Conservation (phyloP, 2,113 vertebrate species). For the Corynorhinus townsendii region DNA sequence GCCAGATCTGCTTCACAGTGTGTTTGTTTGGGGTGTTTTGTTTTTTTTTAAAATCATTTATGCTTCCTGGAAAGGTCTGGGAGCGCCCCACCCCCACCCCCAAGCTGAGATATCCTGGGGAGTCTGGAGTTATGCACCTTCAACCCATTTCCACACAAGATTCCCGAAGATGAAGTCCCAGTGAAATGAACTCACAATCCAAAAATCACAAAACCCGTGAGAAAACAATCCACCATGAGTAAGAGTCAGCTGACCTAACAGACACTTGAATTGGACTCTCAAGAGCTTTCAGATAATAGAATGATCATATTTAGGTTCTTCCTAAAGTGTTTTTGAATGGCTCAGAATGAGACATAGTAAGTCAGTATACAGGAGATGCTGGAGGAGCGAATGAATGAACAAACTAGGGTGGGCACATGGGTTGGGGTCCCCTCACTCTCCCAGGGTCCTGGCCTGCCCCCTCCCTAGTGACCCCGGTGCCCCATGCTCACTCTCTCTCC, state of each 20-base stretch:
- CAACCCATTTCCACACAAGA: background rate
- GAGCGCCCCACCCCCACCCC: background rate
- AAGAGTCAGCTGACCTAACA: background rate
- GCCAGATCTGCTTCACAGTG: background rate
- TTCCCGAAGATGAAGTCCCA: background rate
- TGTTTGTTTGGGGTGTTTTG: background rate
- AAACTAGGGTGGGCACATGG: accelerated
- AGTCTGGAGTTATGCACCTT: accelerated
- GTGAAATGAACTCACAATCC: background rate
- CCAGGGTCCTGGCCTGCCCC: background rate
- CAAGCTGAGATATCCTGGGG: background rate
- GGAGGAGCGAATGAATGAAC: background rate
- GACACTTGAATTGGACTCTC: background rate
- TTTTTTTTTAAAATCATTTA: background rate
- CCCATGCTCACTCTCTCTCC: background rate
- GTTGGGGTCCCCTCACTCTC: background rate
- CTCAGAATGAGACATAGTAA: background rate
- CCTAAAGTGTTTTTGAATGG: background rate
- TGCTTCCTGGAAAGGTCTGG: background rate
- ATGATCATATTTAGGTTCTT: accelerated
- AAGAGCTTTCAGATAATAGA: background rate
- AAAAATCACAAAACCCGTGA: background rate
- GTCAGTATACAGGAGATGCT: too few relatives aligned
- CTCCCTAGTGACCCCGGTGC: accelerated
- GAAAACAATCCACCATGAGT: too few relatives aligned